Conservation (phyloP, 2,113 vertebrate species). For the Eolophus roseicapilla region DNA sequence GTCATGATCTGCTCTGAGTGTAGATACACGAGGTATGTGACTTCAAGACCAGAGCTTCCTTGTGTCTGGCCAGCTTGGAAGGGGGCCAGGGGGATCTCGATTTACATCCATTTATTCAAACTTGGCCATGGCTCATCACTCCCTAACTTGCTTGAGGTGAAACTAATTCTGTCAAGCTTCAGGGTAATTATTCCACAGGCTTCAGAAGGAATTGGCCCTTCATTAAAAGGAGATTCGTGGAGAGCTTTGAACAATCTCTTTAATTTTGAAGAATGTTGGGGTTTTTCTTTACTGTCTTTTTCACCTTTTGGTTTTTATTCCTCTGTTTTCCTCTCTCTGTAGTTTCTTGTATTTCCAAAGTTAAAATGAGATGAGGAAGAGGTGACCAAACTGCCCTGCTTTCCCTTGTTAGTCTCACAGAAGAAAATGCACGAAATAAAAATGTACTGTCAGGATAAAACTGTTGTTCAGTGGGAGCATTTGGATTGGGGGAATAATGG, state of each 20-base stretch:
- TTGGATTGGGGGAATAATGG: not conserved
- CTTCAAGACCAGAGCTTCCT: conserved; percentile 1
- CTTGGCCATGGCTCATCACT: not conserved
- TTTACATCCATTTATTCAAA: conserved; percentile 3
- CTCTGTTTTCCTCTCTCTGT: not conserved
- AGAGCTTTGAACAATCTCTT: not conserved
- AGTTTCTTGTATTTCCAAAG: not conserved
- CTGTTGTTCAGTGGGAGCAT: not conserved
- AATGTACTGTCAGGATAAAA: not conserved
- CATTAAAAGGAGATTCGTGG: not conserved
- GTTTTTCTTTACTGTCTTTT: not conserved
- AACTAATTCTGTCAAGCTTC: not conserved
- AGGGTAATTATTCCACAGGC: not conserved
- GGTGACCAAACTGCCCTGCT: not conserved
- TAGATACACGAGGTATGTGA: not conserved
- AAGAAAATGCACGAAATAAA: not conserved
- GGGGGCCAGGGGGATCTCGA: not conserved
- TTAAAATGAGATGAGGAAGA: not conserved
- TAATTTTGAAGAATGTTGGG: not conserved
- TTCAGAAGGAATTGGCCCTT: not conserved
- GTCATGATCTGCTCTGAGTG: not conserved
- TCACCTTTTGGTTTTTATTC: not conserved
- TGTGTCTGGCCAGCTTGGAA: conserved; percentile 39
- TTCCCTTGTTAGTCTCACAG: not conserved
- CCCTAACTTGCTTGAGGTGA: conserved; percentile 16